These are phyloP conservation scores for Melinaea marsaeus DNA, from an alignment of 2,888 invertebrate species.

Conservation along the genomic window DNA sequence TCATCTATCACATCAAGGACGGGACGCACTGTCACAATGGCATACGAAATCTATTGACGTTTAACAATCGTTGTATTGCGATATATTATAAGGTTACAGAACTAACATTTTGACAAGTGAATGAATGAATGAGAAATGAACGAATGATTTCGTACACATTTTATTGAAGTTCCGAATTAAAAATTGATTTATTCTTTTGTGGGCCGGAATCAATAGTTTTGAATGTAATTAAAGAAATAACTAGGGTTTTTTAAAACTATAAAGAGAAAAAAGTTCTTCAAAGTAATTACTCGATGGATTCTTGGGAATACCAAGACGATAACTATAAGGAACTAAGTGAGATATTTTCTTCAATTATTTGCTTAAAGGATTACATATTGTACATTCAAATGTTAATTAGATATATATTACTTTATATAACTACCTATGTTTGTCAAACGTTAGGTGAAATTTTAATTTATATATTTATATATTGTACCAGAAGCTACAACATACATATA, in stretches of 20 bases:
- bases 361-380: too few relatives aligned
- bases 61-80: conserved; percentile 52
- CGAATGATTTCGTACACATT: conserved; percentile 2
- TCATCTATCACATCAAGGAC: conserved; percentile 49
- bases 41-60: conserved; percentile 52
- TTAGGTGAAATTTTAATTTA: too few relatives aligned
- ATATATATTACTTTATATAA: too few relatives aligned
- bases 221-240: neutral
- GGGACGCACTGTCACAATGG: conserved; percentile 45
- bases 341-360: too few relatives aligned
- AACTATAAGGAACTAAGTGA: too few relatives aligned
- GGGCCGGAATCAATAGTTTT: neutral
- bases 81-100: conserved; percentile 26
- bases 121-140: too few relatives aligned
- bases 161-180: too few relatives aligned
- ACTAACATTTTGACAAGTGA: neutral
- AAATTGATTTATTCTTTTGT: neutral
- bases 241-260: neutral
- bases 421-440: too few relatives aligned
- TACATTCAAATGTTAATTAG: too few relatives aligned
- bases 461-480: too few relatives aligned
- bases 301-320: neutral
- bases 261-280: neutral
- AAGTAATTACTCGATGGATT: conserved; percentile 1
- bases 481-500: too few relatives aligned